Percentiles rank a stretch among this genome's conserved stretches.
phyloP scores from a whole-genome alignment of 2,113 vertebrate genomes.

The Anarrhichthys ocellatus region DNA sequence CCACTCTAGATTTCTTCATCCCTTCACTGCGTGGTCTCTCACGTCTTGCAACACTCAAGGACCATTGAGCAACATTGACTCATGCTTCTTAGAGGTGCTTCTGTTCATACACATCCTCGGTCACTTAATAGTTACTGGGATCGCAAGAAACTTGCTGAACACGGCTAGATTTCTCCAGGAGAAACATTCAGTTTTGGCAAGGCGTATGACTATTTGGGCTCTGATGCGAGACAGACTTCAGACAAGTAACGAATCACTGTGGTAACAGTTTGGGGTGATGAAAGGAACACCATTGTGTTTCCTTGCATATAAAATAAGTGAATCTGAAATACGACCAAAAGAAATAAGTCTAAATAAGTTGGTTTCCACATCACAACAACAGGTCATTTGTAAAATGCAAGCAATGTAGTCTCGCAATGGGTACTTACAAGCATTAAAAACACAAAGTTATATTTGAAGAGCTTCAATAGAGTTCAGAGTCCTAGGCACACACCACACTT shows the following conservation, averaged over 20 bases:
- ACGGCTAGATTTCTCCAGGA: background rate
- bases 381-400: background rate
- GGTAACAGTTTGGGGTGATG: background rate
- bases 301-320: background rate
- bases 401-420: background rate
- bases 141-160: slow-evolving; percentile 17
- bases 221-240: background rate
- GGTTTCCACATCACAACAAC: background rate
- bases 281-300: background rate
- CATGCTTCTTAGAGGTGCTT: background rate
- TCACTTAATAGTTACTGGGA: slow-evolving; percentile 3
- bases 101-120: background rate
- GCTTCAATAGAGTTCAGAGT: background rate
- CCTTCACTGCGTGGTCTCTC: slow-evolving; percentile 26
- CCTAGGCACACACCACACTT: background rate
- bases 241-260: background rate
- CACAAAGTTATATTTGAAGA: background rate
- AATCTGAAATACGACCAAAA: background rate
- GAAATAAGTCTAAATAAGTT: background rate
- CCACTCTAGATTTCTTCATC: slow-evolving; percentile 25
- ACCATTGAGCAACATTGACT: slow-evolving; percentile 30
- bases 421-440: background rate
- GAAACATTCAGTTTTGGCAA: background rate
- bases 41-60: slow-evolving; percentile 25
- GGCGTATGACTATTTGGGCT: too few relatives aligned